These are phyloP conservation scores for Dimorphilus gyrociliatus DNA, from an alignment of 2,888 invertebrate species.

Conservation along the genomic window DNA sequence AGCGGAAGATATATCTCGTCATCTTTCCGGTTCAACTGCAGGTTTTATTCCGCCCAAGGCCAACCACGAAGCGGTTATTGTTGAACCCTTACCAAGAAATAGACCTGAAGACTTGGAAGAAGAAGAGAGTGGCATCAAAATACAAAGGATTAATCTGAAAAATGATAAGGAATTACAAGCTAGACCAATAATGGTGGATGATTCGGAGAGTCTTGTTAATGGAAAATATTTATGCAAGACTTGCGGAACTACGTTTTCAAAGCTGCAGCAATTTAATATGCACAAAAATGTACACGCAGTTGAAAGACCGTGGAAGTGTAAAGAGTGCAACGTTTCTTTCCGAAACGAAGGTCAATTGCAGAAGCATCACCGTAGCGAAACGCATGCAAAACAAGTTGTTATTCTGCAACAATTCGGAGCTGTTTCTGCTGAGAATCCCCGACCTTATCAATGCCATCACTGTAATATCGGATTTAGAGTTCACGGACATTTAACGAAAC, in stretches of 20 bases:
- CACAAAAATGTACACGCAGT: constrained; percentile 91
- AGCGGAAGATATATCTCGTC: too few relatives aligned
- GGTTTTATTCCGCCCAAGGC: too few relatives aligned
- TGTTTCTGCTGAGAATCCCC: constrained; percentile 59
- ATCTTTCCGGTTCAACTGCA: too few relatives aligned
- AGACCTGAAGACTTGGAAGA: too few relatives aligned
- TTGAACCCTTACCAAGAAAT: too few relatives aligned
- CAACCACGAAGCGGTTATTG: too few relatives aligned
- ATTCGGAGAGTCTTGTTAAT: constrained; percentile 12
- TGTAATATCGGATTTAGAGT: constrained; percentile 85
- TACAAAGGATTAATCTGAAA: too few relatives aligned
- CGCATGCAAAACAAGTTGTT: constrained; percentile 70
- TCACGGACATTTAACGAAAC: constrained; percentile 90
- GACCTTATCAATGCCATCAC: constrained; percentile 87
- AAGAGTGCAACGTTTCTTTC: constrained; percentile 77
- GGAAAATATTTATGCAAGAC: constrained; percentile 54
- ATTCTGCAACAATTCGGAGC: constrained; percentile 7
- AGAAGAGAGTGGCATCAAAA: too few relatives aligned
- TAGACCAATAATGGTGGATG: constrained; percentile 1
- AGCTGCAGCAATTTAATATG: constrained; percentile 69
- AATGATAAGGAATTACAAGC: too few relatives aligned
- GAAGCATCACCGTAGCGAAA: constrained; percentile 77
- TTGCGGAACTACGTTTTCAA: constrained; percentile 78
- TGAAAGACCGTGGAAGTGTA: constrained; percentile 76
- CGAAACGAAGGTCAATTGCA: constrained; percentile 74